Base-by-base conservation (phyloP, 1,140 invertebrate genomes). In the Drosophila elegans region DNA sequence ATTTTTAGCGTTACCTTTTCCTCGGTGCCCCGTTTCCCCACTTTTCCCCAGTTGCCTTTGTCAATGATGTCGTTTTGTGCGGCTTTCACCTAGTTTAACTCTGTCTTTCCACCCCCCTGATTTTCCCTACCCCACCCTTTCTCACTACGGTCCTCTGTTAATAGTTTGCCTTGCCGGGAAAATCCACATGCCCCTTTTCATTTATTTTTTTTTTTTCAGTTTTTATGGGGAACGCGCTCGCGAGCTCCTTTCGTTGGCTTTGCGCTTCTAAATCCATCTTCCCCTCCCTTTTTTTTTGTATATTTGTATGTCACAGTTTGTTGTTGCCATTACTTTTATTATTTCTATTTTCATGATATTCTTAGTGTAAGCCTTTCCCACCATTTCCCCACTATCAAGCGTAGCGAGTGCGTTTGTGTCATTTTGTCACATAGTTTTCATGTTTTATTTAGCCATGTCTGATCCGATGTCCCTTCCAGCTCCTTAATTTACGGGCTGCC, bases 381-480 rank as follows among this genome's bases (percentile, higher is more conserved):
- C 48, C 59, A 27, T 36, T 34, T 25, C 12, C 10, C 52, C 7
- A 9, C 41, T 4, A 10, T 9, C 34, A 13, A 36, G 32, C 13
- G 27, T 57, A 36, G 32, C 13, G 27, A 61, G 53, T 71, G 62
- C 77, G 71, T 68, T 54, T 77, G 78, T 71, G 73, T 48, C 68
- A 76, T 73, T 89, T 83, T 89, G 75, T 88, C 83, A 88, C 83
- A 88, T 88, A 88, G 69, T 88, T 89, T 82, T 89, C 81, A 76
- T 88, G 75, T 89, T 88, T 88, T 89, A 88, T 88, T 88, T 88
- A 83, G 67, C 60, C 64, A 51, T 56, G 72, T 84, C 56, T 61
- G 62, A 45, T 57, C 55, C 62, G 42, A 63, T 48, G 66, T 81
- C 39, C 74, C 48, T 36, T 32, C 16, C 38, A 57, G 13, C 21